These are phyloP conservation scores for Octopus bimaculoides DNA, from an alignment of 1,140 invertebrate species.

Conservation along the genomic window DNA sequence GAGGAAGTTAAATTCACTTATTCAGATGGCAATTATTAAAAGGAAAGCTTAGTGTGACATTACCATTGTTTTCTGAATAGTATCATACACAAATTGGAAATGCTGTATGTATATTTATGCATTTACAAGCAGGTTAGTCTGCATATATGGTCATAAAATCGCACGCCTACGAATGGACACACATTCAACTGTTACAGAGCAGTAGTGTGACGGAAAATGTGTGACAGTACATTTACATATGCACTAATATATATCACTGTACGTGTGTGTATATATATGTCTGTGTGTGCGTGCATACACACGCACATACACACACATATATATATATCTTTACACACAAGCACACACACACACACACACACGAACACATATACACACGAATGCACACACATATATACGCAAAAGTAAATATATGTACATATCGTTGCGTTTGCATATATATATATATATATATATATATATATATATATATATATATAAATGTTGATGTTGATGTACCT, in stretches of 20 bases:
- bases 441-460: conserved; percentile 1
- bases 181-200: too few relatives aligned
- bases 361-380: neutral
- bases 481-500: neutral
- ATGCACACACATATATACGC: neutral
- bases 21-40: too few relatives aligned
- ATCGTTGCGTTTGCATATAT: neutral
- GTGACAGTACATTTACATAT: too few relatives aligned
- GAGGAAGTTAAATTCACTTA: too few relatives aligned
- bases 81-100: too few relatives aligned
- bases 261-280: neutral
- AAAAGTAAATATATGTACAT: neutral
- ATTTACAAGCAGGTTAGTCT: too few relatives aligned
- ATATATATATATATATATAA: conserved; percentile 1
- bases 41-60: too few relatives aligned
- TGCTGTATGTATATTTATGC: too few relatives aligned
- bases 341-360: neutral
- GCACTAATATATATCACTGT: neutral
- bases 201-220: too few relatives aligned
- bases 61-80: too few relatives aligned
- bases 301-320: neutral
- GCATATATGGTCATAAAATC: too few relatives aligned
- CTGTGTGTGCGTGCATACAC: neutral
- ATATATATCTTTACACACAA: neutral
- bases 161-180: too few relatives aligned